These are phyloP conservation scores for Falco rusticolus DNA, from an alignment of 2,797 vertebrate genomes.

Conservation along the genomic window DNA sequence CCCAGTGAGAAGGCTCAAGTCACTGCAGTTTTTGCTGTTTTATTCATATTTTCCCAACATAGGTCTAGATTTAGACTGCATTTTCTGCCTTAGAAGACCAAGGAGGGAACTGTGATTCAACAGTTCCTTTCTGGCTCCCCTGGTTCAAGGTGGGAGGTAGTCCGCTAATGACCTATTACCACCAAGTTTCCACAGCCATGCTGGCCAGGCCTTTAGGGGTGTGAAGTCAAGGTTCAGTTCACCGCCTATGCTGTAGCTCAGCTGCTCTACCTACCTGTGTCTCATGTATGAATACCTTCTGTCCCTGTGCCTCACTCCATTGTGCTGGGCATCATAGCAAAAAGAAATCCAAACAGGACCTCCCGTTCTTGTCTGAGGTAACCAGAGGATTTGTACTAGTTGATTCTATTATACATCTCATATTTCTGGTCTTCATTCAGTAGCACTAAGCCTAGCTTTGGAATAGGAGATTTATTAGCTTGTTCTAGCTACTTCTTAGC, in stretches of 20 bases:
- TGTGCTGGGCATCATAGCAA: background rate
- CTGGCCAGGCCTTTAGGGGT: background rate
- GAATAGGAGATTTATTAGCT: background rate
- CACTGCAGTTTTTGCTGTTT: background rate
- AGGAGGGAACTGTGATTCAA: background rate
- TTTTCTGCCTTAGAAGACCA: slow-evolving; percentile 7
- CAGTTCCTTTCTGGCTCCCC: slow-evolving; percentile 25
- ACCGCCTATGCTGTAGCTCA: background rate
- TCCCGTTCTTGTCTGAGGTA: background rate
- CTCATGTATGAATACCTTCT: background rate
- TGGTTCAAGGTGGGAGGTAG: slow-evolving; percentile 45
- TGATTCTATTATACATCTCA: background rate
- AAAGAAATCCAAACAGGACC: background rate
- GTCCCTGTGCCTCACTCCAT: background rate
- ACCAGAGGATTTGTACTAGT: background rate
- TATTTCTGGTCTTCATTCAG: background rate
- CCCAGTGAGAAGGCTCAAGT: background rate
- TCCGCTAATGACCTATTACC: background rate
- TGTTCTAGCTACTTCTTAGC: background rate
- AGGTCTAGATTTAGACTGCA: slow-evolving; percentile 3
- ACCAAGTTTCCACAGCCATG: background rate
- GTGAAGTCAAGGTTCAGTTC: background rate
- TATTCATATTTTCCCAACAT: slow-evolving; percentile 36
- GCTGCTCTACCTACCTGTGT: background rate
- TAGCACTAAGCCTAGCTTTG: background rate